Percentiles rank a stretch among this genome's conserved stretches.
phyloP scores from a whole-genome alignment of 2,888 invertebrate genomes.

The Lymantria dispar region DNA sequence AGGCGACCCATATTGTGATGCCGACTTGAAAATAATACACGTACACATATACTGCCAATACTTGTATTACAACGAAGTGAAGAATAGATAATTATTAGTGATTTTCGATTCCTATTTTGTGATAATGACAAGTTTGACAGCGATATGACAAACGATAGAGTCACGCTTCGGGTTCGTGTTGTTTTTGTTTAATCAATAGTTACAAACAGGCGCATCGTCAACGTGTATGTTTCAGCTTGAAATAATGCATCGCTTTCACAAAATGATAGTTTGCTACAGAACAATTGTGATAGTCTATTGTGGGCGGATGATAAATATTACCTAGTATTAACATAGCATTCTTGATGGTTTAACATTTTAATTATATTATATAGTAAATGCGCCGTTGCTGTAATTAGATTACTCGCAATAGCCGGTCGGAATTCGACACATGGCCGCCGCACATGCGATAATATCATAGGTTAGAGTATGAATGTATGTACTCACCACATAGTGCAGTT shows the following conservation, averaged over 20 bases:
- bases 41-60: too few species aligned
- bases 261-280: slow-evolving; percentile 20
- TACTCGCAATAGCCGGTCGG: slow-evolving; percentile 27
- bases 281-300: slow-evolving; percentile 11
- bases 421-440: slow-evolving; percentile 47
- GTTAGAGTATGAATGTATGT: slow-evolving; percentile 50
- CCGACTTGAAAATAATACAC: too few species aligned
- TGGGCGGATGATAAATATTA: slow-evolving; percentile 11
- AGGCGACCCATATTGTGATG: too few species aligned
- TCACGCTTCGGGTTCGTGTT: neutral
- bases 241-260: slow-evolving; percentile 32
- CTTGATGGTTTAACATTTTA: slow-evolving; percentile 19
- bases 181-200: slow-evolving; percentile 3
- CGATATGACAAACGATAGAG: neutral
- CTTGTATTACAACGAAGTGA: too few species aligned
- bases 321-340: slow-evolving; percentile 16
- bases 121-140: neutral
- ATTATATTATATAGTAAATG: slow-evolving; percentile 7
- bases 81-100: neutral
- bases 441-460: slow-evolving; percentile 49
- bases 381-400: slow-evolving; percentile 13
- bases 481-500: slow-evolving; percentile 81
- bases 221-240: slow-evolving; percentile 21
- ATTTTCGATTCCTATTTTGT: too few species aligned
- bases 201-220: slow-evolving; percentile 21